These are phyloP conservation scores for Halocynthia roretzi DNA, from an alignment of 23 tunicate genomes.

Conservation along the genomic window DNA sequence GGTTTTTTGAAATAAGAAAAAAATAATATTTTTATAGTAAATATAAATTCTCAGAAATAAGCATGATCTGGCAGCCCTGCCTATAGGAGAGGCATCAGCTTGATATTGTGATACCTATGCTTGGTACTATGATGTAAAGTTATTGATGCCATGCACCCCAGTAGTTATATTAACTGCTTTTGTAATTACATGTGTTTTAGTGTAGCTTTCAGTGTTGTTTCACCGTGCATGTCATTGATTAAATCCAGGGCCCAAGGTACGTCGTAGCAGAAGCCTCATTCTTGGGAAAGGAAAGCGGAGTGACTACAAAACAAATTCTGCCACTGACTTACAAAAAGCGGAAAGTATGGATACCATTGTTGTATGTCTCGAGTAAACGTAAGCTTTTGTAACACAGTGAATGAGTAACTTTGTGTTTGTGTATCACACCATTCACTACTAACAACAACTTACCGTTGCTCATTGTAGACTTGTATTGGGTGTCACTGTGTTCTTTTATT, in stretches of 20 bases:
- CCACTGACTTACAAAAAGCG: slow-evolving; percentile 15
- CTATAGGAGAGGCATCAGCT: too few relatives aligned
- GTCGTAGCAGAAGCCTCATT: slow-evolving; percentile 50
- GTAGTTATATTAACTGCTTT: neutral
- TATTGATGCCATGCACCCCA: neutral
- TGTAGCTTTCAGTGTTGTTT: too few relatives aligned
- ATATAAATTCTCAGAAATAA: too few relatives aligned
- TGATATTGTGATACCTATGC: too few relatives aligned
- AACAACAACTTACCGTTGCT: neutral
- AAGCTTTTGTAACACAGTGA: neutral
- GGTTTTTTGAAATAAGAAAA: too few relatives aligned
- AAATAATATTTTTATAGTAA: too few relatives aligned
- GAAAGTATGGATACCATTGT: slow-evolving; percentile 5
- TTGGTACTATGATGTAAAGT: neutral
- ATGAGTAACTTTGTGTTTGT: neutral
- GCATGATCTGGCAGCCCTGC: too few relatives aligned
- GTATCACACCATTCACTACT: neutral
- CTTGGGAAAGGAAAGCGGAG: slow-evolving; percentile 38
- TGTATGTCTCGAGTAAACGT: neutral
- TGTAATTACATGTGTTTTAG: too few relatives aligned
- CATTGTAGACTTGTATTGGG: too few relatives aligned
- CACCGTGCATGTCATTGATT: neutral
- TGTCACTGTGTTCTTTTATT: too few relatives aligned
- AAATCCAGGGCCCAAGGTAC: slow-evolving; percentile 41
- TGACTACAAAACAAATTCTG: slow-evolving; percentile 14